Percentiles rank a stretch among this genome's conserved stretches.
phyloP scores from a whole-genome alignment of 2,797 vertebrate species.

The Falco berigora region DNA sequence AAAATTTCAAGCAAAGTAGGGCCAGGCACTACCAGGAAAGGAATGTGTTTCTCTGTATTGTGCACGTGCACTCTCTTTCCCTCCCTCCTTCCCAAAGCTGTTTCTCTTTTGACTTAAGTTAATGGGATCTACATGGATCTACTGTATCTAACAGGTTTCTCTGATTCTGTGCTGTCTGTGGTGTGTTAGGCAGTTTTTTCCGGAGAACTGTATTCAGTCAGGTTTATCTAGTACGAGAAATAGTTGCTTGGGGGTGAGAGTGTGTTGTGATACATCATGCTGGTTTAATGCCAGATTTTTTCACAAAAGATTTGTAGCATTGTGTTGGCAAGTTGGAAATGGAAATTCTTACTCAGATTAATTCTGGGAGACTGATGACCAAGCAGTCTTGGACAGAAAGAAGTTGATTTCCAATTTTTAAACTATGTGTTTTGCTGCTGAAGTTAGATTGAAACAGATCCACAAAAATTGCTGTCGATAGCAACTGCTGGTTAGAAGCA shows the following conservation, averaged over 20 bases:
- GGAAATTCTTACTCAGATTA: slow-evolving; percentile 46
- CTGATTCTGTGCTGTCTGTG: background rate
- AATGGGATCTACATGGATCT: background rate
- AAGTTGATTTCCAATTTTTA: slow-evolving; percentile 55
- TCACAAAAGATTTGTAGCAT: slow-evolving; percentile 33
- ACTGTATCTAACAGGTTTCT: background rate
- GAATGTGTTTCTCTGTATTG: background rate
- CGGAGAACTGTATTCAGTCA: background rate
- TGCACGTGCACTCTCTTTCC: background rate
- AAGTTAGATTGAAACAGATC: slow-evolving; percentile 51
- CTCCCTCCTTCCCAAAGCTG: background rate
- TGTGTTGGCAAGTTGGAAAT: slow-evolving; percentile 29
- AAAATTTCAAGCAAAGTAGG: background rate
- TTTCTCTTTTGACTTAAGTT: background rate
- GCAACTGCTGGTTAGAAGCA: slow-evolving; percentile 34
- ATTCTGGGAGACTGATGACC: slow-evolving; percentile 51
- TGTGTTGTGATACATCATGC: slow-evolving; percentile 4
- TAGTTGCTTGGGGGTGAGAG: background rate
- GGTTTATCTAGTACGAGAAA: background rate
- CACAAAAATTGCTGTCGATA: slow-evolving; percentile 39
- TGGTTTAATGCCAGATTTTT: slow-evolving; percentile 18
- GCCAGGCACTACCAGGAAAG: background rate
- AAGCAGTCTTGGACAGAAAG: slow-evolving; percentile 28
- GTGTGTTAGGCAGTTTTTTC: background rate
- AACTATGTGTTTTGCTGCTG: slow-evolving; percentile 21